Evolutionary conservation across 2,797 vertebrate species (phyloP).

Genomic region (Chaetophractus vellerosus): DNA sequence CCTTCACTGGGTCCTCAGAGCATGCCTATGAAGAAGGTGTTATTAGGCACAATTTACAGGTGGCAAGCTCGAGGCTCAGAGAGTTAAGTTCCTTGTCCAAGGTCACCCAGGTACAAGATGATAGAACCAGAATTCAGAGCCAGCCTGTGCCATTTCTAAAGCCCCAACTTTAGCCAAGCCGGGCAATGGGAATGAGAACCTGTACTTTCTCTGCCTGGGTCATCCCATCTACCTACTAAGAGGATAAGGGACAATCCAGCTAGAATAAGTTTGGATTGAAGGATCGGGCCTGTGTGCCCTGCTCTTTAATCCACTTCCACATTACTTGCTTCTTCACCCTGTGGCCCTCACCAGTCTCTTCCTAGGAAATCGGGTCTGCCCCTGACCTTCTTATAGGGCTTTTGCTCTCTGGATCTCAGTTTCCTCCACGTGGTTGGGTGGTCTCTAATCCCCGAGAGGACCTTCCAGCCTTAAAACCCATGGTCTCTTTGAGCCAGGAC

Average conservation of each 20-base stretch:
- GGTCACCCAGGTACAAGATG: neutral
- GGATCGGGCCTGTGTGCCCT: neutral
- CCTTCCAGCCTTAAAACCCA: neutral
- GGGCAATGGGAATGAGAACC: neutral
- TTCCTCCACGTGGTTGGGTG: neutral
- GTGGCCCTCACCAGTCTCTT: neutral
- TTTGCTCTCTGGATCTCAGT: neutral
- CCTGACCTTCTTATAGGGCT: neutral
- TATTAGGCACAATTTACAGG: neutral
- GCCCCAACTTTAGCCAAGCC: neutral
- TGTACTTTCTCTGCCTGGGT: neutral
- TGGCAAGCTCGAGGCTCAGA: neutral
- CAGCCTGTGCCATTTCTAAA: neutral
- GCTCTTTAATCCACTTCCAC: accelerated
- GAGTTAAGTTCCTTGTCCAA: neutral
- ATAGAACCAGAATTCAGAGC: neutral
- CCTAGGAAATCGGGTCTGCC: neutral
- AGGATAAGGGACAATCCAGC: neutral
- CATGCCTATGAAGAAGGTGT: neutral
- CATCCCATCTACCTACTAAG: neutral
- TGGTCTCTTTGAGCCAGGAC: neutral
- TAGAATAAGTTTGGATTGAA: accelerated
- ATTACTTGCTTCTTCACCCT: neutral
- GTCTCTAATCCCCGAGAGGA: constrained; percentile 27
- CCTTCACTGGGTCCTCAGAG: neutral